Conservation (phyloP, 2,888 invertebrate species). For the Cerceris ruficornis region DNA sequence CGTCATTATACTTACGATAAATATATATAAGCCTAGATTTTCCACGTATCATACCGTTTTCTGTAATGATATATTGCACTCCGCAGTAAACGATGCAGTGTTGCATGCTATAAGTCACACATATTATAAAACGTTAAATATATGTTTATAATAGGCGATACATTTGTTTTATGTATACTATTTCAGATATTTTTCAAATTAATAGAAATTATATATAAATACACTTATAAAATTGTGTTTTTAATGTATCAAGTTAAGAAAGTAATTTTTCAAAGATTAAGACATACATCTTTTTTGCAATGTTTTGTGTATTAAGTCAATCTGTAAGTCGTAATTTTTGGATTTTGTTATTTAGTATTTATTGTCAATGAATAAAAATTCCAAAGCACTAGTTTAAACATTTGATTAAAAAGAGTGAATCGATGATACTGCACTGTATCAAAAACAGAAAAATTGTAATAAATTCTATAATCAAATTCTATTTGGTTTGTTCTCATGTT, state of each 20-base stretch:
- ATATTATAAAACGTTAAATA: slow-evolving; percentile 4
- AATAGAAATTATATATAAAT: background rate
- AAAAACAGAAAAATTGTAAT: slow-evolving; percentile 1
- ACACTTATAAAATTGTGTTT: background rate
- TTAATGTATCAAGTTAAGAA: background rate
- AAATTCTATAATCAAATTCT: too few relatives aligned
- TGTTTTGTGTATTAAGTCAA: background rate
- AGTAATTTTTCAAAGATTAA: background rate
- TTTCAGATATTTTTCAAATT: slow-evolving; percentile 7
- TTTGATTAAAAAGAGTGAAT: slow-evolving; percentile 9
- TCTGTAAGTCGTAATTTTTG: background rate
- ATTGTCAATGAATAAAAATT: slow-evolving; percentile 1
- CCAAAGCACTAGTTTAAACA: slow-evolving; percentile 41
- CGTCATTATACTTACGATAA: background rate
- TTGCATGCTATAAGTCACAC: slow-evolving; percentile 22
- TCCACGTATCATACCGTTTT: background rate
- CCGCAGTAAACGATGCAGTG: slow-evolving; percentile 24
- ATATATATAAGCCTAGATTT: slow-evolving; percentile 1
- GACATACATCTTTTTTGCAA: background rate
- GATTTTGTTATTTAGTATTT: background rate
- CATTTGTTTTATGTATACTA: slow-evolving; percentile 4
- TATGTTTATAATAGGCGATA: slow-evolving; percentile 1
- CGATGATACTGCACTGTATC: background rate
- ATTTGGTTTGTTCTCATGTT: too few relatives aligned
- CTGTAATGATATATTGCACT: slow-evolving; percentile 10